These are phyloP conservation scores for Cheilosia variabilis DNA, from an alignment of 2,888 invertebrate genomes.

Conservation along the genomic window DNA sequence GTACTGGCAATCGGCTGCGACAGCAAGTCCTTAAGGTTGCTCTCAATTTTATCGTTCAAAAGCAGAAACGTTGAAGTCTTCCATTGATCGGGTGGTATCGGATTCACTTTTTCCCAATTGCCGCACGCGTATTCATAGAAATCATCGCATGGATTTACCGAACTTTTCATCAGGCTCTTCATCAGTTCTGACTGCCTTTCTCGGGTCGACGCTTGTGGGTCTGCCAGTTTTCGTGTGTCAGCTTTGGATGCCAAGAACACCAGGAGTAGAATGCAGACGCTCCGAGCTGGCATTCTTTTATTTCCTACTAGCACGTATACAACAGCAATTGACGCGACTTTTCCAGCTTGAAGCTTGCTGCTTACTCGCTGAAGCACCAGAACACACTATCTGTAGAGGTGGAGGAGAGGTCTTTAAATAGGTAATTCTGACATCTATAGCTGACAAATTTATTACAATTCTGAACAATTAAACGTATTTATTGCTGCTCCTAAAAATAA, in stretches of 20 bases:
- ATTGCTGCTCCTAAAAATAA: neutral
- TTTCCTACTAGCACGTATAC: neutral
- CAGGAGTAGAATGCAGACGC: constrained; percentile 19
- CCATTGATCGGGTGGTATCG: constrained; percentile 62
- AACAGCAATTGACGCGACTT: too few relatives aligned
- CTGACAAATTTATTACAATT: constrained; percentile 34
- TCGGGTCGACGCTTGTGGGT: constrained; percentile 16
- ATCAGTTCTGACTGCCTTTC: constrained; percentile 44
- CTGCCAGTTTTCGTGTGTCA: constrained; percentile 24
- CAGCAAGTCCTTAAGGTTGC: constrained; percentile 36
- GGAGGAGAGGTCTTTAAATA: constrained; percentile 19
- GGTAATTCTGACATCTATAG: too few relatives aligned
- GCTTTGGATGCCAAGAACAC: neutral
- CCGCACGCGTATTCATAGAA: constrained; percentile 74
- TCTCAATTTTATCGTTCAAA: constrained; percentile 43
- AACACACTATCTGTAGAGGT: constrained; percentile 32
- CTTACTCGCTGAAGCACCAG: constrained; percentile 35
- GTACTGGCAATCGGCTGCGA: constrained; percentile 28
- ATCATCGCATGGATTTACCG: constrained; percentile 69
- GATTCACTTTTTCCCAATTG: constrained; percentile 69
- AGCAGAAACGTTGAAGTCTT: constrained; percentile 40
- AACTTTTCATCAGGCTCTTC: constrained; percentile 57
- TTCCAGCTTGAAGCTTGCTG: neutral
- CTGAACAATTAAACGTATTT: constrained; percentile 25
- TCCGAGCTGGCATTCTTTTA: constrained; percentile 3